Percentiles rank a stretch among this genome's conserved stretches.
Evolutionary conservation across 2,888 invertebrate genomes (phyloP).

Genomic region (Branchipolynoe longqiensis): DNA sequence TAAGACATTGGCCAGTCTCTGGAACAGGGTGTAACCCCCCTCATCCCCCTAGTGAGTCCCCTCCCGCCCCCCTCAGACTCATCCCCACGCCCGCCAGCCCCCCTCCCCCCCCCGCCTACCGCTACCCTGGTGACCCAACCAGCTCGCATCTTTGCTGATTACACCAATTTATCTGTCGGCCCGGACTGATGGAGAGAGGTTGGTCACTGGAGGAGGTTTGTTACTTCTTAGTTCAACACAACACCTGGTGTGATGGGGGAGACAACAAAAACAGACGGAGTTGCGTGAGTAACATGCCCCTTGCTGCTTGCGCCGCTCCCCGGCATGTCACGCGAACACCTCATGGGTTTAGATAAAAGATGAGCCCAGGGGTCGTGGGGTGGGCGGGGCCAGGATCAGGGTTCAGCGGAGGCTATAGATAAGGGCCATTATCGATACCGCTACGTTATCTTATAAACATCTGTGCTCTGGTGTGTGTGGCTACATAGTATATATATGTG

Average conservation of each 20-base stretch:
- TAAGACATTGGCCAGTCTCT: too few relatives aligned
- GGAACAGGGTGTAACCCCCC: too few relatives aligned
- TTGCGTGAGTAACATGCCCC: neutral
- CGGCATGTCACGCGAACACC: slow-evolving; percentile 24
- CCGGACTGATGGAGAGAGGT: too few relatives aligned
- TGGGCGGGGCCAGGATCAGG: neutral
- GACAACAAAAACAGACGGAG: too few relatives aligned
- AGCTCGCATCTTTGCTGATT: too few relatives aligned
- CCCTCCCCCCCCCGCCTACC: too few relatives aligned
- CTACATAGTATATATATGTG: neutral
- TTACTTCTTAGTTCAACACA: too few relatives aligned
- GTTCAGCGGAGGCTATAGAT: slow-evolving; percentile 8
- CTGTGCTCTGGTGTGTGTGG: neutral
- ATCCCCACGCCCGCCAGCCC: slow-evolving; percentile 7
- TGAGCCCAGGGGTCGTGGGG: slow-evolving; percentile 12
- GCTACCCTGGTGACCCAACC: too few relatives aligned
- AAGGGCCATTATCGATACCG: slow-evolving; percentile 21
- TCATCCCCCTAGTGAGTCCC: too few relatives aligned
- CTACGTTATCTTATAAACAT: neutral
- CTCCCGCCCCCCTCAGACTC: neutral
- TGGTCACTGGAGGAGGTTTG: too few relatives aligned
- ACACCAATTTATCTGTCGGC: too few relatives aligned
- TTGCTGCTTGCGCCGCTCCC: neutral
- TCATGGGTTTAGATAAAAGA: slow-evolving; percentile 21
- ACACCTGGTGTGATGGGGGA: too few relatives aligned